These are phyloP conservation scores for Euspilapteryx auroguttella DNA, from an alignment of 2,888 invertebrate species.

Conservation along the genomic window DNA sequence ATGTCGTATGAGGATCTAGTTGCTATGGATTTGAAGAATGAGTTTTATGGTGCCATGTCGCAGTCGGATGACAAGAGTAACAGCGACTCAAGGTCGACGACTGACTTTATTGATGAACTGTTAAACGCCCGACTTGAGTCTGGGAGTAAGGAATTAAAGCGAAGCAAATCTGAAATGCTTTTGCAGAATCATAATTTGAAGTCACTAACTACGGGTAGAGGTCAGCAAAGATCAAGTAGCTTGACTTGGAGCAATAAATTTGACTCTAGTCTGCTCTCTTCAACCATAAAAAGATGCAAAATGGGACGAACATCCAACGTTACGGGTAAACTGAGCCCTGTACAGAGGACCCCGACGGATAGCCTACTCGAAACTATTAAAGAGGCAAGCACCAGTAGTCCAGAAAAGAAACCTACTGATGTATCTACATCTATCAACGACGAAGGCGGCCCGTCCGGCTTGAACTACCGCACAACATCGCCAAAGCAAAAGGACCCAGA, in stretches of 20 bases:
- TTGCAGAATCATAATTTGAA: slow-evolving; percentile 51
- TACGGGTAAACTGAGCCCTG: slow-evolving; percentile 42
- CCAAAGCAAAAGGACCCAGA: slow-evolving; percentile 40
- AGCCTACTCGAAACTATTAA: slow-evolving; percentile 34
- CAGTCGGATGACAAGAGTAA: slow-evolving; percentile 44
- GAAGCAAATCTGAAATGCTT: slow-evolving; percentile 68
- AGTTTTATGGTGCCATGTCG: slow-evolving; percentile 51
- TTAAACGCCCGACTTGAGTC: slow-evolving; percentile 51
- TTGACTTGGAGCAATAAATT: slow-evolving; percentile 71
- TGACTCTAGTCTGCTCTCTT: slow-evolving; percentile 60
- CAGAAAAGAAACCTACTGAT: slow-evolving; percentile 32
- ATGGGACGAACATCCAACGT: slow-evolving; percentile 47
- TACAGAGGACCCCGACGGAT: slow-evolving; percentile 31
- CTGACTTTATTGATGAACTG: slow-evolving; percentile 60
- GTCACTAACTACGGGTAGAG: slow-evolving; percentile 49
- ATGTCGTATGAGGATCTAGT: slow-evolving; percentile 71
- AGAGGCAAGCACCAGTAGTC: slow-evolving; percentile 19
- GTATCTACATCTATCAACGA: slow-evolving; percentile 20
- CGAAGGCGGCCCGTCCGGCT: slow-evolving; percentile 40
- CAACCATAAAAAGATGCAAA: slow-evolving; percentile 71
- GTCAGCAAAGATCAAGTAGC: slow-evolving; percentile 69
- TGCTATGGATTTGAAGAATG: slow-evolving; percentile 65
- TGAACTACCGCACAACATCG: slow-evolving; percentile 37
- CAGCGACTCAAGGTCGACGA: slow-evolving; percentile 48
- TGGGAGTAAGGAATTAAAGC: slow-evolving; percentile 59